Evolutionary conservation across 1,140 invertebrate species (phyloP), one percentile per base, ranked within the genome.

Genomic region (Lucilia cuprina): DNA sequence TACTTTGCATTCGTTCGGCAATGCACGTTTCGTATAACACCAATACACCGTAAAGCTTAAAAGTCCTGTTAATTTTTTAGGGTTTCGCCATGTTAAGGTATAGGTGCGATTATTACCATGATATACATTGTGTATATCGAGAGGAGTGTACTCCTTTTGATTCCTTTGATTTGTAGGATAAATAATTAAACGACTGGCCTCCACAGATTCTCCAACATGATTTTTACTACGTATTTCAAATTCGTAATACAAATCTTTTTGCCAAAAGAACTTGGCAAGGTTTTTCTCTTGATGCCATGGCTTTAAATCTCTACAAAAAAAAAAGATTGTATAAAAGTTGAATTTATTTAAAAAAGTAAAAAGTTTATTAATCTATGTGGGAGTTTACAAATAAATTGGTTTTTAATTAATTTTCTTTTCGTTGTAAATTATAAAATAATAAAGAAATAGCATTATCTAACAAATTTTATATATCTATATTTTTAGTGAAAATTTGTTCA

Each of bases 21-120:
- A 74, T 9, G 85, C 88, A n/a, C 86, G 84, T 49, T 88, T 88
- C 0, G 88, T 74, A 7, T 86, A 85, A 83, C 89, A 90, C 89
- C 89, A 90, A 85, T 86, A 90, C 0, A 90, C 88, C 0, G 89
- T 90, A 80, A 89, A 90, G 84, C 89, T 86, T 14, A 82, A 49
- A 17, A 90, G 82, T 3, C 85, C 85, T 0, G 19, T 13, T 5
- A 5, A 55, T 30, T 85, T 83, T 30, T 83, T 78, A 1, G 89
- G 89, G 25, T 87, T 84, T 82, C 85, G 83, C 89, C 89, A 90
- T 60, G 87, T 88, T 0, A 90, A 84, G 74, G 88, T 89, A 25
- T 88, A 88, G 60, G 88, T 90, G 3, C 85, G 84, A 77, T 90
- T 89, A 34, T 60, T 86, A 74, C 85, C 82, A 41, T 88, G 88